Conservation (phyloP, 2,888 invertebrate species). For the Lycocerus yunnanus region DNA sequence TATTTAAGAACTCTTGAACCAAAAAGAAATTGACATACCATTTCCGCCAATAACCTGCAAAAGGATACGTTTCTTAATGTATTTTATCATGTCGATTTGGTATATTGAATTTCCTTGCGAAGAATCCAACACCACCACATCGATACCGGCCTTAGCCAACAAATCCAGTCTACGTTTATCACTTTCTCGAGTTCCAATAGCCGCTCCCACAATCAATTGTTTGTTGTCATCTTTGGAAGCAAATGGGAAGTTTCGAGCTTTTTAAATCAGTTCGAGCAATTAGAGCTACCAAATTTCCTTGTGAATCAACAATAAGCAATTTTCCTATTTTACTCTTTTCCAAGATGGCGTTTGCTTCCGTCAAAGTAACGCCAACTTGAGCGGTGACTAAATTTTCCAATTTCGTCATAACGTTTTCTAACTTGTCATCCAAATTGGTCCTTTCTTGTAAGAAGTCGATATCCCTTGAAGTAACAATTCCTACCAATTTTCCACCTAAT, state of each 20-base stretch:
- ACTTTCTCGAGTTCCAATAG: constrained; percentile 85
- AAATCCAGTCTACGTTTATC: constrained; percentile 81
- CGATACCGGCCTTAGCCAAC: constrained; percentile 88
- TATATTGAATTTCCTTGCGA: constrained; percentile 97
- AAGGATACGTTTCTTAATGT: constrained; percentile 88
- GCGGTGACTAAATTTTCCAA: constrained; percentile 87
- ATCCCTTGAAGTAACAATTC: constrained; percentile 97
- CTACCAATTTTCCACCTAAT: constrained; percentile 91
- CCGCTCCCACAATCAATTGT: constrained; percentile 90
- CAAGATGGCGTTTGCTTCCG: constrained; percentile 91
- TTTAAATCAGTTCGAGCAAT: constrained; percentile 98
- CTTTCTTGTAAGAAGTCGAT: constrained; percentile 64
- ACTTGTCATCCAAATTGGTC: neutral
- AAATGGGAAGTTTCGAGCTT: constrained; percentile 93
- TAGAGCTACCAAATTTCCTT: constrained; percentile 88
- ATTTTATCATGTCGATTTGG: constrained; percentile 94
- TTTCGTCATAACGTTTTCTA: constrained; percentile 79
- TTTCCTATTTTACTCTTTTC: constrained; percentile 97
- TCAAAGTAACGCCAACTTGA: constrained; percentile 84
- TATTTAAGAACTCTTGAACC: neutral
- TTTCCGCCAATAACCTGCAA: constrained; percentile 96
- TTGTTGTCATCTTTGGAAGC: constrained; percentile 98
- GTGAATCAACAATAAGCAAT: constrained; percentile 81
- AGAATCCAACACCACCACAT: constrained; percentile 95
- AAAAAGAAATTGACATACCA: constrained; percentile 46